Conservation (phyloP, 2,797 vertebrate species). For the Sardinella longiceps region DNA sequence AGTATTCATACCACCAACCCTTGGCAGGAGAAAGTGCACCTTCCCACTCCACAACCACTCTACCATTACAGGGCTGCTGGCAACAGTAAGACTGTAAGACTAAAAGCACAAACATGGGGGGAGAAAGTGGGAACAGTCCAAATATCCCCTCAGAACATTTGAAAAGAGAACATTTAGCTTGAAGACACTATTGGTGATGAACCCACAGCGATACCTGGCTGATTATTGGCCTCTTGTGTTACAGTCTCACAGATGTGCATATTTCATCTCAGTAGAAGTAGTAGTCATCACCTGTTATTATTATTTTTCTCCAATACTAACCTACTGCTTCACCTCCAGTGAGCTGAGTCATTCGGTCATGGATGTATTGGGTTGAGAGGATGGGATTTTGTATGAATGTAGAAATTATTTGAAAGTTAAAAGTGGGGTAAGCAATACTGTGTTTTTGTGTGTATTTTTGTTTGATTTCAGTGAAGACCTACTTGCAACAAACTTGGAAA, state of each 20-base stretch:
- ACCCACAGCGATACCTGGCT: neutral
- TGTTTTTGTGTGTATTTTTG: no score
- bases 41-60: no score
- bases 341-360: slow-evolving; percentile 18
- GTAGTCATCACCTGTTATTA: neutral
- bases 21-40: no score
- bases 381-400: slow-evolving; percentile 28
- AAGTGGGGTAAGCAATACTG: neutral
- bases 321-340: neutral
- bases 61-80: no score
- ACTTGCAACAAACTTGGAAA: no score
- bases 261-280: neutral
- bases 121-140: no score
- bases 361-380: slow-evolving; percentile 19
- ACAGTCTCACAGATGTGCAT: neutral
- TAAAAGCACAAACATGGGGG: no score
- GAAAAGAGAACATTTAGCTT: no score
- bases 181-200: no score
- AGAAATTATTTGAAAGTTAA: neutral
- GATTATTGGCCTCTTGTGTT: neutral
- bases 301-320: neutral
- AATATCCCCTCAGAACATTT: neutral
- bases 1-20: no score
- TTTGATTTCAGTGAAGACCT: no score
- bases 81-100: neutral